A percentile compares a stretch with the other conserved stretches of the same genome.
Conservation (phyloP, 2,888 invertebrate genomes). For the Schizaphis graminum region DNA sequence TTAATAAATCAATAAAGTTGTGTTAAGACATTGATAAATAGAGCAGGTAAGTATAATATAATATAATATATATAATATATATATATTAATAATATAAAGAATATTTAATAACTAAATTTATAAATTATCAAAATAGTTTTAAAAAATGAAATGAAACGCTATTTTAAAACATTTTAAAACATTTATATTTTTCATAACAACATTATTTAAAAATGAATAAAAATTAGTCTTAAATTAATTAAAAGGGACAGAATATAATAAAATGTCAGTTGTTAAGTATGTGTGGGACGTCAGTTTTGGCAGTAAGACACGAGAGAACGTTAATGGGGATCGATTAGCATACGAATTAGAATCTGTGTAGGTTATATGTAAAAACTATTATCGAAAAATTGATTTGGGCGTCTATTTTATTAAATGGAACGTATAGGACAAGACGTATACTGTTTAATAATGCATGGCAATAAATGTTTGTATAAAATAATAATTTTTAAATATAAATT, state of each 20-base stretch:
- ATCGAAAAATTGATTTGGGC: constrained; percentile 39
- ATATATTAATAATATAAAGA: neutral
- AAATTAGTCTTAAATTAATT: neutral
- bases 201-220: neutral
- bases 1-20: neutral
- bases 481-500: neutral
- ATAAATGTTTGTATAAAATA: neutral
- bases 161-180: neutral
- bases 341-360: neutral
- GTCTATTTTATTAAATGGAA: constrained; percentile 23
- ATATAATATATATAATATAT: too few relatives aligned
- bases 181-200: neutral
- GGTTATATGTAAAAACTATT: neutral
- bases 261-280: neutral
- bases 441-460: neutral
- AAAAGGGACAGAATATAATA: neutral
- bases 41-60: neutral
- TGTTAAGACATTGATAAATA: neutral
- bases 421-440: neutral
- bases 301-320: constrained; percentile 6
- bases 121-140: neutral
- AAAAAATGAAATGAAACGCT: neutral
- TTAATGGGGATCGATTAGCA: constrained; percentile 39
- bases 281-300: neutral
- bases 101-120: neutral